Conservation (phyloP, 2,888 invertebrate genomes). For the Cephus pygmeus region DNA sequence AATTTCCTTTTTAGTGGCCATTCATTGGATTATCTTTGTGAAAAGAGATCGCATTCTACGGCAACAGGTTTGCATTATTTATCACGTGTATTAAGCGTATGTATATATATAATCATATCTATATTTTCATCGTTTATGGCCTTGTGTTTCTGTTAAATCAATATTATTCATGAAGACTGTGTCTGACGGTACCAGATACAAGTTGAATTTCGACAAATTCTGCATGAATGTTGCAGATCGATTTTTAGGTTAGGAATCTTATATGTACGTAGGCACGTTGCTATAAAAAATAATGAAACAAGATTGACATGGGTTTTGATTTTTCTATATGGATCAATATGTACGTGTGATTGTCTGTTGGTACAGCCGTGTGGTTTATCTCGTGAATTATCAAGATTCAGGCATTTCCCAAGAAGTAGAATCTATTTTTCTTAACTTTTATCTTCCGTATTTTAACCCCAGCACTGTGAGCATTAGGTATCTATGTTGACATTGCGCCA, state of each 20-base stretch:
- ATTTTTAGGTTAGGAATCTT: neutral
- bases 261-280: neutral
- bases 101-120: neutral
- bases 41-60: conserved; percentile 15
- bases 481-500: neutral
- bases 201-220: neutral
- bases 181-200: neutral
- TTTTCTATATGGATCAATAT: neutral
- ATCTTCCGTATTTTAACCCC: neutral
- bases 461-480: neutral
- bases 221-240: neutral
- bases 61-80: conserved; percentile 14
- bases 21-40: neutral
- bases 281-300: neutral
- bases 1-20: neutral
- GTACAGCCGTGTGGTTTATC: neutral
- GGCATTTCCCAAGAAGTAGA: neutral
- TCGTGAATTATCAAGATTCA: neutral
- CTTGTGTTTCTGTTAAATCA: neutral
- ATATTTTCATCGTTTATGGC: neutral
- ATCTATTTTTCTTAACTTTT: neutral
- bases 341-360: neutral
- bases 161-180: neutral
- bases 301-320: neutral
- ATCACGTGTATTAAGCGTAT: neutral